phyloP scores from a whole-genome alignment of 2,888 invertebrate species.

The Dolichopus griseipennis region DNA sequence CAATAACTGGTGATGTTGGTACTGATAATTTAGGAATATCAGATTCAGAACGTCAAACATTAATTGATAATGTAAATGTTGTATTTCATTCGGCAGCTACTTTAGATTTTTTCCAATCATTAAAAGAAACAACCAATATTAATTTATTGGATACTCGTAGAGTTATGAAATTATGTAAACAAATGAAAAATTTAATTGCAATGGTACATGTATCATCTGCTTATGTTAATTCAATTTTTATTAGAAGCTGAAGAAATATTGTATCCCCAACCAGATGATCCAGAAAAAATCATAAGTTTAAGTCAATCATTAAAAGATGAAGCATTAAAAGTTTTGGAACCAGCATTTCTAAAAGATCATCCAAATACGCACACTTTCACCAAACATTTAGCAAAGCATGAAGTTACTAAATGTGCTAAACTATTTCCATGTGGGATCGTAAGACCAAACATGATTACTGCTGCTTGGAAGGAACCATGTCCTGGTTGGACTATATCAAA shows the following conservation, averaged over 20 bases:
- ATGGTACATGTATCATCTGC: slow-evolving; percentile 91
- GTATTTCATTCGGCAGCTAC: slow-evolving; percentile 95
- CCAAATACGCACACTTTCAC: slow-evolving; percentile 93
- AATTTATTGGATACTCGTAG: slow-evolving; percentile 81
- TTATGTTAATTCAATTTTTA: slow-evolving; percentile 78
- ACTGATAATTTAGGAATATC: slow-evolving; percentile 65
- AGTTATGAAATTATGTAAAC: slow-evolving; percentile 68
- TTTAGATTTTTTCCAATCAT: slow-evolving; percentile 78
- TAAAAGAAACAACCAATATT: slow-evolving; percentile 73
- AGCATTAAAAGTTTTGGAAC: slow-evolving; percentile 55
- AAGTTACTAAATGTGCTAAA: slow-evolving; percentile 62
- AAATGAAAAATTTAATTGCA: slow-evolving; percentile 64
- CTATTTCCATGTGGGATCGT: slow-evolving; percentile 78
- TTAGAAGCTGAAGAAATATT: slow-evolving; percentile 67
- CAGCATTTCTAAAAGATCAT: slow-evolving; percentile 64
- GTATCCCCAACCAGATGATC: slow-evolving; percentile 66
- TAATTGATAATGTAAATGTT: slow-evolving; percentile 70
- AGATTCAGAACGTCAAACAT: slow-evolving; percentile 50
- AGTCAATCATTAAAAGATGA: slow-evolving; percentile 55
- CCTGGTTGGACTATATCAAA: slow-evolving; percentile 95
- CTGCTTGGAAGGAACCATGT: slow-evolving; percentile 72
- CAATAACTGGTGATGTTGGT: slow-evolving; percentile 72
- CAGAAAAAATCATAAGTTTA: slow-evolving; percentile 59
- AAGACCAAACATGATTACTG: slow-evolving; percentile 86
- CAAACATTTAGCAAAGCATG: slow-evolving; percentile 88